A percentile compares a stretch with the other conserved stretches of the same genome.
Conservation (phyloP, 2,888 invertebrate genomes). For the Drosophila mimetica region DNA sequence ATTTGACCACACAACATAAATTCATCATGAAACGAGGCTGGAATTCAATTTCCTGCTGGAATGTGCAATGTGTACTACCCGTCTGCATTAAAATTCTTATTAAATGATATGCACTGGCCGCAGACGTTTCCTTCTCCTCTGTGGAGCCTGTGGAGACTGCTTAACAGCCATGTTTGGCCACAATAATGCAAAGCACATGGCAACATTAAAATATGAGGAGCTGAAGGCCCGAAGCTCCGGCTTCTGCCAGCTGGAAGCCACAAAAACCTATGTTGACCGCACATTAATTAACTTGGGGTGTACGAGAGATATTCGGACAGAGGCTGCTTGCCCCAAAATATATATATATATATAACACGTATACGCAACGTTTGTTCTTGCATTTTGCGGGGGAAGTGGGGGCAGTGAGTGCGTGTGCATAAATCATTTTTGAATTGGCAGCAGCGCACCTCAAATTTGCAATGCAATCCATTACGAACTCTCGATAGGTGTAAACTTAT, state of each 20-base stretch:
- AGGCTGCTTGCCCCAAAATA: conserved; percentile 11
- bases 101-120: conserved; percentile 47
- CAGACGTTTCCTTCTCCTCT: conserved; percentile 5
- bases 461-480: conserved; percentile 41
- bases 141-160: conserved; percentile 2
- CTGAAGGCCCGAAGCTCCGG: not conserved
- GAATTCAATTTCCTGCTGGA: conserved; percentile 53
- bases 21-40: conserved; percentile 38
- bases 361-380: conserved; percentile 39
- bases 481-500: conserved; percentile 48
- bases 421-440: conserved; percentile 56
- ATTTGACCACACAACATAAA: conserved; percentile 46
- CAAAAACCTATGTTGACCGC: conserved; percentile 61
- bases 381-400: no score
- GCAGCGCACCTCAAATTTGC: conserved; percentile 44
- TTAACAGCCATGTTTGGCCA: conserved; percentile 24
- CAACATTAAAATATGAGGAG: conserved; percentile 19
- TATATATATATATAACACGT: conserved; percentile 34
- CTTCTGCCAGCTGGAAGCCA: conserved; percentile 26
- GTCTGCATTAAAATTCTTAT: conserved; percentile 52
- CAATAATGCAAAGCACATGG: conserved; percentile 44
- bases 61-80: conserved; percentile 12
- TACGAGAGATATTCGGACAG: conserved; percentile 1
- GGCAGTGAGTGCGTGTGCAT: conserved; percentile 26
- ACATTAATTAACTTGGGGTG: conserved; percentile 63